Conservation (phyloP, 2,888 invertebrate genomes). For the Gymnosoma rotundatum region DNA sequence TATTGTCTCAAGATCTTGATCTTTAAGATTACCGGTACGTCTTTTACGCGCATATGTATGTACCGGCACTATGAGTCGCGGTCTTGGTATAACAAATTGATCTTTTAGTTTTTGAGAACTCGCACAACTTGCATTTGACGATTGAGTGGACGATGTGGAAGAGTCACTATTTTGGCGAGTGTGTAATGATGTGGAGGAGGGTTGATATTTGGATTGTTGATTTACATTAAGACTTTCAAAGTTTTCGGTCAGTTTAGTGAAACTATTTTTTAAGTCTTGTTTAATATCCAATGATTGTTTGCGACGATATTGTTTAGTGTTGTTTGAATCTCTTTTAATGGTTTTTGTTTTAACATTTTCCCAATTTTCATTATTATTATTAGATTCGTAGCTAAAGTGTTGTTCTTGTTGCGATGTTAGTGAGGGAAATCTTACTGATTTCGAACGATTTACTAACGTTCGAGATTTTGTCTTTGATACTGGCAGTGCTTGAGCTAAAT, state of each 20-base stretch:
- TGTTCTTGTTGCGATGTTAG: background rate
- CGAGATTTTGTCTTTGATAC: slow-evolving; percentile 67
- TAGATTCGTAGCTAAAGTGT: too few species aligned
- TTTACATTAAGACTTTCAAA: slow-evolving; percentile 67
- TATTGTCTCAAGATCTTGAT: slow-evolving; percentile 75
- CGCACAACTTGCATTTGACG: slow-evolving; percentile 59
- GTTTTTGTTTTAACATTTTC: slow-evolving; percentile 1
- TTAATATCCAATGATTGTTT: slow-evolving; percentile 59
- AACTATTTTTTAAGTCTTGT: slow-evolving; percentile 57
- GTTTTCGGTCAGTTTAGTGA: slow-evolving; percentile 69
- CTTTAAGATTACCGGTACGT: slow-evolving; percentile 88
- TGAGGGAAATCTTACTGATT: slow-evolving; percentile 74
- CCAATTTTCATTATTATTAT: too few species aligned
- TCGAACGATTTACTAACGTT: slow-evolving; percentile 75
- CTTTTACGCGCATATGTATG: slow-evolving; percentile 93
- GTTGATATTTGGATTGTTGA: background rate
- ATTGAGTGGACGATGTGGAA: slow-evolving; percentile 59
- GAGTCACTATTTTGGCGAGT: slow-evolving; percentile 50
- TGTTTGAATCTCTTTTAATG: slow-evolving; percentile 67
- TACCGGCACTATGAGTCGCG: slow-evolving; percentile 93
- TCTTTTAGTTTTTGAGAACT: slow-evolving; percentile 82
- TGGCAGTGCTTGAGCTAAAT: slow-evolving; percentile 39
- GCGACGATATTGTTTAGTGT: slow-evolving; percentile 50
- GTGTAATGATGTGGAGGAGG: background rate
- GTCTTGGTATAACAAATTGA: slow-evolving; percentile 92